These are phyloP conservation scores for Nyctibius bracteatus DNA, from an alignment of 2,113 vertebrate species.

Conservation along the genomic window DNA sequence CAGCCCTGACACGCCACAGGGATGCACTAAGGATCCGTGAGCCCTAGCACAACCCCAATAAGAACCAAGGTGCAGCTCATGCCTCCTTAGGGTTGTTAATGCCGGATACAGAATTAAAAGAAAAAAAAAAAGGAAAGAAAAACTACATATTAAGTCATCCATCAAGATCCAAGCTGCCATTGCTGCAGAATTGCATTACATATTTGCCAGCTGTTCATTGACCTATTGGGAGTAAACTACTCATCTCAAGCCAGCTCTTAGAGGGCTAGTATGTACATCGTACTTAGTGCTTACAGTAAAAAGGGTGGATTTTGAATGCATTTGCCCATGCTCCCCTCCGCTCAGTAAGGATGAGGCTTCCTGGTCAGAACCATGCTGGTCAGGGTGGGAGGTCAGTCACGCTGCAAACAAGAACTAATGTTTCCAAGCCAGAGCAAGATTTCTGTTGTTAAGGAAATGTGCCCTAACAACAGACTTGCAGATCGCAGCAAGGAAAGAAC, in stretches of 20 bases:
- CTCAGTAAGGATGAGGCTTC: background rate
- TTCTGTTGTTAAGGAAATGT: constrained; percentile 31
- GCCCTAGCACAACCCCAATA: background rate
- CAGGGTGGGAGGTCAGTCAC: background rate
- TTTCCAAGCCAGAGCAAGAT: background rate
- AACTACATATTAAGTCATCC: background rate
- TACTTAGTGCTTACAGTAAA: background rate
- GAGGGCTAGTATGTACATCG: background rate
- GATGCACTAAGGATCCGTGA: background rate
- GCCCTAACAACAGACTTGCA: background rate
- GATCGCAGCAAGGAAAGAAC: background rate
- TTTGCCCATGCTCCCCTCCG: background rate
- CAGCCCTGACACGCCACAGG: background rate
- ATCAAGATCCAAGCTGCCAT: background rate
- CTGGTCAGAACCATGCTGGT: background rate
- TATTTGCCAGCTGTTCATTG: background rate
- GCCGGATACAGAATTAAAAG: background rate
- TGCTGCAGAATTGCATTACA: background rate
- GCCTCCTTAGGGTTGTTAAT: background rate
- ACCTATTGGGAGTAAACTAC: background rate
- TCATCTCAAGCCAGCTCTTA: background rate
- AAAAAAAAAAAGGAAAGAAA: background rate
- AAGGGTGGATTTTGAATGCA: background rate
- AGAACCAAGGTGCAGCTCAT: background rate
- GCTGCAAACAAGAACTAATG: background rate